Evolutionary conservation across 2,888 invertebrate genomes (phyloP), one percentile per base, ranked within the genome.

Genomic region (Phortica magna): DNA sequence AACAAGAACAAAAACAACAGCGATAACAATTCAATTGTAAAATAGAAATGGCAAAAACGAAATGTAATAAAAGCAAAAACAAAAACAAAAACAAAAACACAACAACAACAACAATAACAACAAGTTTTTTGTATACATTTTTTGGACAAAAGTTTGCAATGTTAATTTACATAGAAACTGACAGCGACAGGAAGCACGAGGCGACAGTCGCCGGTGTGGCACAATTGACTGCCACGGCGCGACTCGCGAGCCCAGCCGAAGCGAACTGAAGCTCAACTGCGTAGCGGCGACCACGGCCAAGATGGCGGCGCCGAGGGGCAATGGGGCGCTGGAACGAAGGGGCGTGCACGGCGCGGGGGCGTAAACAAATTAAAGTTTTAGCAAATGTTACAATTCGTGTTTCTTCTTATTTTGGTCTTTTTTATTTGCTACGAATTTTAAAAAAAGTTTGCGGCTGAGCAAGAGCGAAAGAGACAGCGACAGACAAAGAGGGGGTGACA

Each of bases 1-100:
- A 55, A 48, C 19, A 48, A 64, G 64, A 73, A 42, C n/a, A 61
- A 74, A 57, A 75, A 75, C 79, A 77, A 80, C 76, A 77, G 43
- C 61, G 2, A 65, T 78, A 55, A 55, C 53, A 71, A 71, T 71
- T 71, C 70, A 71, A 71, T 71, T 71, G 70, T 71, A 71, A 71
- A 71, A 71, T 71, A 71, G 55, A 19, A 67, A 41, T 65, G 41
- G 41, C 14, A 7, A 12, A 17, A 12, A 17, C 31, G 31, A 70
- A 53, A 53, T 22, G 22, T 22, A 70, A 55, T 12, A 31, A 31
- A 31, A 19, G 53, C 43, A 41, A 70, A 1, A 48, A 43, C 10
- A 61, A 19, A 19, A 17, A 17, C 22, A 22, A 61, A 4, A 64
- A 64, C 31, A 31, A 31, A 1, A 31, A 31, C 31, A n/a, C n/a